phyloP scores from a whole-genome alignment of 2,113 vertebrate species.

The Aptenodytes patagonicus region DNA sequence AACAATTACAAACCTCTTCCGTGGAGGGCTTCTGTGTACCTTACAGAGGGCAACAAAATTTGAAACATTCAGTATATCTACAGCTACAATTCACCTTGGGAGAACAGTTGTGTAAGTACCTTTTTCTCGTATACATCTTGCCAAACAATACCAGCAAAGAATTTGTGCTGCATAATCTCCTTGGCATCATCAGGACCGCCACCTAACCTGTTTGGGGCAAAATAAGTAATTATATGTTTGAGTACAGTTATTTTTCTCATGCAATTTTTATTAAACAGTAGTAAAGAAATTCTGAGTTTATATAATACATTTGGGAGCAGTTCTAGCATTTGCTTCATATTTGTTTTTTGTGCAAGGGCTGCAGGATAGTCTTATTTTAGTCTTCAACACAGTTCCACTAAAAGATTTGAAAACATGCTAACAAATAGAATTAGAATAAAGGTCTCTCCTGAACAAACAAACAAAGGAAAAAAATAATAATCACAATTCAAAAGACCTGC shows the following conservation, averaged over 20 bases:
- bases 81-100: neutral
- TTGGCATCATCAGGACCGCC: constrained; percentile 93
- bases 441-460: neutral
- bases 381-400: neutral
- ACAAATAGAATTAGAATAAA: neutral
- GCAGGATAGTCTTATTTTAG: neutral
- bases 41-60: neutral
- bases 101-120: constrained; percentile 64
- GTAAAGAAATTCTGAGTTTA: neutral
- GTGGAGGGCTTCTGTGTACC: neutral
- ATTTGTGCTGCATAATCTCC: constrained; percentile 98
- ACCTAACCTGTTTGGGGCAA: constrained; percentile 83
- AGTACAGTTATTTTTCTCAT: constrained; percentile 11
- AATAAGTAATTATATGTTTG: neutral
- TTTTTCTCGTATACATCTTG: constrained; percentile 97
- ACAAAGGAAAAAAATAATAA: neutral
- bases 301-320: neutral
- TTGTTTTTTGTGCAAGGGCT: neutral
- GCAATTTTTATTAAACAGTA: neutral
- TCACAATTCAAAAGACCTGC: neutral
- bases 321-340: neutral
- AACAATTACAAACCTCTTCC: neutral
- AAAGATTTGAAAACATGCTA: neutral
- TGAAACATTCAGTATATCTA: neutral
- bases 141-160: constrained; percentile 93